Evolutionary conservation across 37 sponge, comb jelly and placozoan genomes (phyloP), one percentile per base, ranked within the genome.

Genomic region (Aplysina aerophoba): DNA sequence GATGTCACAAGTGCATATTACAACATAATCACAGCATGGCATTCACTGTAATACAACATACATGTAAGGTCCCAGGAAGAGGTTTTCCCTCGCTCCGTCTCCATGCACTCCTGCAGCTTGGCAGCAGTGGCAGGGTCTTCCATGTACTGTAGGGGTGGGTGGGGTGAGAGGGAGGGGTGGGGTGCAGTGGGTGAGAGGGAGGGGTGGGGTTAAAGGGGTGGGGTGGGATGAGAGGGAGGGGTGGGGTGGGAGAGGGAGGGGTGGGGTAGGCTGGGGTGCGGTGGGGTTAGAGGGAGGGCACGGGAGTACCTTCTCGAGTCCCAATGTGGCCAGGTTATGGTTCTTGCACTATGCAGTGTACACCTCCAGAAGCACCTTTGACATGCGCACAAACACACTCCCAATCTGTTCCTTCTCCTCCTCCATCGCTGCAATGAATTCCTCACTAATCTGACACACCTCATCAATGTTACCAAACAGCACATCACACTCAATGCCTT

Each of bases 61-160:
- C 0, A 94, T 96, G 73, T 98, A 98, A 97, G 66, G 75, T 97
- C 97, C 97, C 94, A 94, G 6, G 87, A 81, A 58, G 75, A 69
- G 39, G 83, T 82, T 34, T 87, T 73, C 14, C 20, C 74, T 30
- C 37, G 31, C 40, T 38, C 41, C 8, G 17, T 37, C 13, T 73
- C 21, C 41, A 73, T 37, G 37, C 21, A 38, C 74, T 73, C 74
- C 39, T 22, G 8, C 74, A 73, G 20, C 39, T 73, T 73, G 8
- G 31, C 74, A 73, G 38, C 8, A 38, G 37, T 21, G 12, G 30
- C 38, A 13, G 74, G 74, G 41, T 73, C 74, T 12, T 73, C 74
- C 40, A 38, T 38, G 20, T 73, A 73, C 74, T 73, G 41, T 30
- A 31, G 13, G 28, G 13, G 25, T 22, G n/a, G 27, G 37, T 34